Percentiles rank a stretch among this genome's conserved stretches.
Evolutionary conservation across 2,888 invertebrate species (phyloP).

Genomic region (Megalurothrips usitatus): DNA sequence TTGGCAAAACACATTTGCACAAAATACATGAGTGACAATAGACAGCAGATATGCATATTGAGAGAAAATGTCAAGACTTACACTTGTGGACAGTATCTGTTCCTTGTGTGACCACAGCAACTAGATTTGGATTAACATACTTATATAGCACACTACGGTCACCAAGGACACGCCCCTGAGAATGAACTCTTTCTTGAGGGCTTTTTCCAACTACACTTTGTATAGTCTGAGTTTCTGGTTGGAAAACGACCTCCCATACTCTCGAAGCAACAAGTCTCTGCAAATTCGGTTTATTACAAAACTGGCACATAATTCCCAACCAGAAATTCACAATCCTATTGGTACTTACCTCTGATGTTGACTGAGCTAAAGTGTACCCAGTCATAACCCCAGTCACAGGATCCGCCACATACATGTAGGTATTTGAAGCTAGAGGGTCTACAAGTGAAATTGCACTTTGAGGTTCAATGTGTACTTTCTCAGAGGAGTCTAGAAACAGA

Average conservation of each 20-base stretch:
- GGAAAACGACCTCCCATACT: slow-evolving; percentile 71
- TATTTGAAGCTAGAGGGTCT: slow-evolving; percentile 51
- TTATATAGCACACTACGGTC: slow-evolving; percentile 98
- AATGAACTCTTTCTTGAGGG: slow-evolving; percentile 74
- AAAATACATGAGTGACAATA: slow-evolving; percentile 36
- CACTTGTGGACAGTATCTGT: slow-evolving; percentile 71
- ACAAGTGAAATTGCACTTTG: slow-evolving; percentile 50
- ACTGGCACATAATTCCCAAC: too few relatives aligned
- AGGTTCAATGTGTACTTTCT: slow-evolving; percentile 67
- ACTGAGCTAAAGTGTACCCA: slow-evolving; percentile 57
- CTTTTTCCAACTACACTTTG: slow-evolving; percentile 61
- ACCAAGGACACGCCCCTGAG: slow-evolving; percentile 89
- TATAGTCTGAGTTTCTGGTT: slow-evolving; percentile 55
- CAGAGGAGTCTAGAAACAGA: slow-evolving; percentile 63
- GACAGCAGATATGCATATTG: slow-evolving; percentile 1
- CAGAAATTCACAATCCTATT: background rate
- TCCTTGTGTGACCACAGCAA: slow-evolving; percentile 77
- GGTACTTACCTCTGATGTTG: slow-evolving; percentile 45
- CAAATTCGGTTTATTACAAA: background rate
- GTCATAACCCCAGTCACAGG: slow-evolving; percentile 54
- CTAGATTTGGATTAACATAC: slow-evolving; percentile 95
- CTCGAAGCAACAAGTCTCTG: slow-evolving; percentile 58
- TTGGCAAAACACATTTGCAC: too few relatives aligned
- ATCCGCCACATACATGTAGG: slow-evolving; percentile 64
- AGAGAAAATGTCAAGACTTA: slow-evolving; percentile 43